Percentiles rank a stretch among this genome's conserved stretches.
These are phyloP conservation scores for Falco cherrug DNA, from an alignment of 2,797 vertebrate genomes.

Conservation along the genomic window DNA sequence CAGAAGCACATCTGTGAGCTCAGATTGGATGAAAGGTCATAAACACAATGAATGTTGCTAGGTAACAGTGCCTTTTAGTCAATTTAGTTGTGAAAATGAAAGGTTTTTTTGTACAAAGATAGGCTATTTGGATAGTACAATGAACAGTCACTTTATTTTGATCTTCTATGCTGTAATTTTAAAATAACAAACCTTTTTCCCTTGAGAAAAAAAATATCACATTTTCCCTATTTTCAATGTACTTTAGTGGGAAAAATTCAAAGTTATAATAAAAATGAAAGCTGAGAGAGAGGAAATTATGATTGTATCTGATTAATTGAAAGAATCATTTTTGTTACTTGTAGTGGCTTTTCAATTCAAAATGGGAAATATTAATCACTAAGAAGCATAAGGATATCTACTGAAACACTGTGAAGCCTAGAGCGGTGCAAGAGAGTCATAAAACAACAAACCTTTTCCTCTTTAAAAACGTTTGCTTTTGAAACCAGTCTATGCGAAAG, in stretches of 20 bases:
- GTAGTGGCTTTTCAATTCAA: conserved; percentile 40
- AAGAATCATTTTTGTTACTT: conserved; percentile 56
- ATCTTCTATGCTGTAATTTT: conserved; percentile 79
- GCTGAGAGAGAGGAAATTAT: conserved; percentile 53
- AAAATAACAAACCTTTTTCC: conserved; percentile 75
- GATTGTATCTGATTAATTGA: conserved; percentile 57
- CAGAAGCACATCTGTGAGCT: conserved; percentile 82
- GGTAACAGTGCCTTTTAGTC: conserved; percentile 85
- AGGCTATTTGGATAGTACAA: conserved; percentile 80
- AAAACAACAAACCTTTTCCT: background rate
- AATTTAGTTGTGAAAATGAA: conserved; percentile 84
- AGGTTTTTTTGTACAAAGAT: conserved; percentile 79
- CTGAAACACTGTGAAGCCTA: conserved; percentile 48
- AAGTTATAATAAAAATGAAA: conserved; percentile 57
- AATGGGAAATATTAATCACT: conserved; percentile 51
- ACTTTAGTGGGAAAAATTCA: conserved; percentile 54
- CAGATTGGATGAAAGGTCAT: conserved; percentile 84
- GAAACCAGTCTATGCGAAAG: background rate
- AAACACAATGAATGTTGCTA: conserved; percentile 87
- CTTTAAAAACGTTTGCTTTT: background rate
- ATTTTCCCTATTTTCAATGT: conserved; percentile 56
- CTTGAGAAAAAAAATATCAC: background rate
- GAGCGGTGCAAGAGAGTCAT: background rate
- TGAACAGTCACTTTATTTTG: conserved; percentile 83
- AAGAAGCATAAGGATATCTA: conserved; percentile 40